Conservation (phyloP, 1,140 invertebrate genomes). For the Eufriesea mexicana region DNA sequence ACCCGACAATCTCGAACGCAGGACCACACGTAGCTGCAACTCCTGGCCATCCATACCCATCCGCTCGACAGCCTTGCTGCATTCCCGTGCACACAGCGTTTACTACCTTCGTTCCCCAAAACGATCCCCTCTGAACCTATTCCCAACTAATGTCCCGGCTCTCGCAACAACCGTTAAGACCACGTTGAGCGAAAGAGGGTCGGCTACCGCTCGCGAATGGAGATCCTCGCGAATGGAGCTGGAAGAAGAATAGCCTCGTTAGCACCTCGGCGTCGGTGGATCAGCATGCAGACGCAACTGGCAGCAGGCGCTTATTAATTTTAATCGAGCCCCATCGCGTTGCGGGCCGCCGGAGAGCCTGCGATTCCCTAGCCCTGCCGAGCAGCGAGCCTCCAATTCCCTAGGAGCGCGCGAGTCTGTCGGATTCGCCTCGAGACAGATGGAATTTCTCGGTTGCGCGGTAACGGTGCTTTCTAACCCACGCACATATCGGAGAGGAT, state of each 20-base stretch:
- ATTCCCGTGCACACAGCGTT: neutral
- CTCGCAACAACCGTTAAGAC: conserved; percentile 43
- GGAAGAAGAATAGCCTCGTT: conserved; percentile 62
- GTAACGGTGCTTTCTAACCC: conserved; percentile 65
- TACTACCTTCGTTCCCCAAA: no score
- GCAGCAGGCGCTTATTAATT: conserved; percentile 61
- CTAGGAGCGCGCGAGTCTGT: neutral
- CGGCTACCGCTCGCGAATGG: neutral
- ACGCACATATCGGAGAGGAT: conserved; percentile 63
- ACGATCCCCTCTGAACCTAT: neutral
- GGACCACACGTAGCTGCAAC: no score
- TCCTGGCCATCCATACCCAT: no score
- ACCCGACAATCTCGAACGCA: no score
- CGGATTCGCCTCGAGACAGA: conserved; percentile 34
- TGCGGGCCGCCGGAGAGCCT: no score
- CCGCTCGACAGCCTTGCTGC: neutral
- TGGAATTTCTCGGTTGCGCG: conserved; percentile 56
- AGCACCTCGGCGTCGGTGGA: conserved; percentile 52
- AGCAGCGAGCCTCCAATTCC: conserved; percentile 56
- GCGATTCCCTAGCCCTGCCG: neutral
- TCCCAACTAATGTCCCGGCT: neutral
- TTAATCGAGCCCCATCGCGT: conserved; percentile 48
- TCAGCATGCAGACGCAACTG: conserved; percentile 43
- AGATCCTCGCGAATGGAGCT: neutral
- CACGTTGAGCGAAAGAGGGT: conserved; percentile 40